phyloP scores from a whole-genome alignment of 1,140 invertebrate genomes.

The Procambarus clarkii region DNA sequence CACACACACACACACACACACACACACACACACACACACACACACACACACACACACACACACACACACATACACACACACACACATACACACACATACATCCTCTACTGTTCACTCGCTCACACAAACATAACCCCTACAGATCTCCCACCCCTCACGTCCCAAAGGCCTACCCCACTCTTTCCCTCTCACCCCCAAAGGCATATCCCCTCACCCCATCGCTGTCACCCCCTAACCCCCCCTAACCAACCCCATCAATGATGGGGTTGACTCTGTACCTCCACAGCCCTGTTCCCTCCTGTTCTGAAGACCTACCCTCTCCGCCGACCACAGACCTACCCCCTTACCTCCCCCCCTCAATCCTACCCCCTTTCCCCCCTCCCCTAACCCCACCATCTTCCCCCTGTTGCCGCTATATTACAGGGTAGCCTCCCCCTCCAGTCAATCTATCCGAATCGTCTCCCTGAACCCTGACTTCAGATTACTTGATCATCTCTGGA shows the following conservation, averaged over 20 bases:
- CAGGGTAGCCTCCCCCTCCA: not conserved
- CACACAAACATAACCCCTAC: not conserved
- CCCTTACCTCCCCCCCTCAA: not conserved
- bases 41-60: conserved; percentile 3
- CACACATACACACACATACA: conserved; percentile 3
- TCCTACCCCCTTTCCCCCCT: not conserved
- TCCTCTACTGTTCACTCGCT: not conserved
- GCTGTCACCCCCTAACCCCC: no score
- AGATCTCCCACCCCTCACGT: not conserved
- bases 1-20: not conserved
- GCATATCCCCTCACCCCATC: not conserved
- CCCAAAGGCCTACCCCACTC: not conserved
- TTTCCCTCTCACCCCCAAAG: not conserved
- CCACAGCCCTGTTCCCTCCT: no score
- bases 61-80: conserved; percentile 7
- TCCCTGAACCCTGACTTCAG: not conserved
- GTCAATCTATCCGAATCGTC: not conserved
- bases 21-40: not conserved
- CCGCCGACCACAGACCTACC: no score
- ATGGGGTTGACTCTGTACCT: no score
- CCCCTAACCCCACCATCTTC: no score
- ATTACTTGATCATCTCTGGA: no score
- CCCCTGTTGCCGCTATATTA: not conserved
- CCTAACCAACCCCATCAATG: no score
- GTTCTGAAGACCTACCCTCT: no score